Evolutionary conservation across 2,113 vertebrate species (phyloP).

Genomic region (Ivindomyrus marchei): DNA sequence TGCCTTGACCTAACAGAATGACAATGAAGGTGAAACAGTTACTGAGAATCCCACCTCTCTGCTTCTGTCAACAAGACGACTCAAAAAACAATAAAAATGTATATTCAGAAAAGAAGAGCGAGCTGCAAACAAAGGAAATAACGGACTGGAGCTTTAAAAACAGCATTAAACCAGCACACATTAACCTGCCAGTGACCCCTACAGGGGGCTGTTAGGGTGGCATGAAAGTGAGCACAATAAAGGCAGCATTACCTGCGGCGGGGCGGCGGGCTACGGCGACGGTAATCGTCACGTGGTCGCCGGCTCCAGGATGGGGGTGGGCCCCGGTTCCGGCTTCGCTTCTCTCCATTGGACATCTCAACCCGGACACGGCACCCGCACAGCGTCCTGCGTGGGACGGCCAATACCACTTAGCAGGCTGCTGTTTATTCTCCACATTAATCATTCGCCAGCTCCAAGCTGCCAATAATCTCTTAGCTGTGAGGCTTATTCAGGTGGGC

Average conservation of each 20-base stretch:
- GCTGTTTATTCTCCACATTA: neutral
- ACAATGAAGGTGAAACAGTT: conserved; percentile 49
- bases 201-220: neutral
- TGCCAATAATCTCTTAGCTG: neutral
- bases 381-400: conserved; percentile 65
- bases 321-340: conserved; percentile 84
- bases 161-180: neutral
- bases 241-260: conserved; percentile 76
- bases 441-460: neutral
- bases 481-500: neutral
- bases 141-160: conserved; percentile 24
- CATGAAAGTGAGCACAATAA: no score
- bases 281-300: conserved; percentile 86
- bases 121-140: conserved; percentile 30
- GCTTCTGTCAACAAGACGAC: conserved; percentile 23
- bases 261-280: conserved; percentile 78
- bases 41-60: conserved; percentile 19
- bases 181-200: neutral
- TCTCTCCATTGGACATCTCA: conserved; percentile 93
- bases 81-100: neutral
- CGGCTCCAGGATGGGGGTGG: conserved; percentile 90
- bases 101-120: conserved; percentile 9
- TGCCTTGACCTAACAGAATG: conserved; percentile 33
- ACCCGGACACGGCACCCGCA: conserved; percentile 93
- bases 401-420: neutral